phyloP scores from a whole-genome alignment of 2,113 vertebrate genomes.

The Gracilinanus agilis region DNA sequence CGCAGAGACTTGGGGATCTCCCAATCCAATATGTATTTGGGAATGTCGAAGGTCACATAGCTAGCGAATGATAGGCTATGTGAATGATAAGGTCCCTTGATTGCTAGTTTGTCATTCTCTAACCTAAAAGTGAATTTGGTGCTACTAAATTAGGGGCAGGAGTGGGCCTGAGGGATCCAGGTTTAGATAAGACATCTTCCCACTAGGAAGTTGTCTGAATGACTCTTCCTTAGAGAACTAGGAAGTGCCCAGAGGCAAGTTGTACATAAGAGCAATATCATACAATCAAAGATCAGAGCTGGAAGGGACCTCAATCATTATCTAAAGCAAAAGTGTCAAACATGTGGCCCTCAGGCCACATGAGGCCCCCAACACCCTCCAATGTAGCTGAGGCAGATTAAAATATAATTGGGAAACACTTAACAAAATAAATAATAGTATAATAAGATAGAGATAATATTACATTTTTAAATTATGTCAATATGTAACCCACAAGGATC shows the following conservation, averaged over 20 bases:
- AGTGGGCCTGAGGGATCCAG: background rate
- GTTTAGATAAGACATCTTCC: background rate
- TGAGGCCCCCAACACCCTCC: background rate
- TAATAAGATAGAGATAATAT: background rate
- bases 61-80: background rate
- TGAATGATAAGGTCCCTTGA: background rate
- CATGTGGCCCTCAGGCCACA: background rate
- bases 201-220: background rate
- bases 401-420: background rate
- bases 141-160: background rate
- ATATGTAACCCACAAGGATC: too few species aligned
- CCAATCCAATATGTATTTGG: background rate
- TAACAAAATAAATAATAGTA: background rate
- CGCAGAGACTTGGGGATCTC: background rate
- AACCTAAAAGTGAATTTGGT: background rate
- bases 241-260: background rate
- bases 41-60: background rate
- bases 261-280: background rate
- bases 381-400: background rate
- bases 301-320: background rate
- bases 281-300: background rate
- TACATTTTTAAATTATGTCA: background rate
- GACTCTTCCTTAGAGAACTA: background rate
- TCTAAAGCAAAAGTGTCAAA: background rate
- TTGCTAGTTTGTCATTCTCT: background rate